These are phyloP conservation scores for Lordiphosa mommai DNA, from an alignment of 1,140 invertebrate species.

Conservation along the genomic window DNA sequence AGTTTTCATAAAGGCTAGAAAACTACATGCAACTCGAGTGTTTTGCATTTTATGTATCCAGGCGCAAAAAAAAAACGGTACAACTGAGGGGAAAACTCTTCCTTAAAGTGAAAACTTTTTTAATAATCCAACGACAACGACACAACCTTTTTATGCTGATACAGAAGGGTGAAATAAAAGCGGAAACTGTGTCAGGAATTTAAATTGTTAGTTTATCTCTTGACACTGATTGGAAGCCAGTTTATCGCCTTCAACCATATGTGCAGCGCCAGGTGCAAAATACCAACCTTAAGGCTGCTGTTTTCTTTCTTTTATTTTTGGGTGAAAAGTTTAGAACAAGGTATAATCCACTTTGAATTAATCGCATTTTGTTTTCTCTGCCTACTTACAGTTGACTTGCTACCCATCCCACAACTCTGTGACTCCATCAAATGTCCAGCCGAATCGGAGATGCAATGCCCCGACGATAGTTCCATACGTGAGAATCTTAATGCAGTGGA, in stretches of 20 bases:
- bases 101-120: conserved; percentile 66
- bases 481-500: conserved; percentile 45
- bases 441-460: conserved; percentile 62
- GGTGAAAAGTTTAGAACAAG: too few species aligned
- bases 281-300: too few species aligned
- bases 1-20: conserved; percentile 68
- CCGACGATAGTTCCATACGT: conserved; percentile 60
- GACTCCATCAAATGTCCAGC: conserved; percentile 60
- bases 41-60: conserved; percentile 67
- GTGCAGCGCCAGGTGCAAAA: conserved; percentile 1
- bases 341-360: too few species aligned
- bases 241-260: conserved; percentile 20
- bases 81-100: conserved; percentile 36
- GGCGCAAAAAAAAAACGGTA: conserved; percentile 13
- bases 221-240: conserved; percentile 47
- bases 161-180: conserved; percentile 21
- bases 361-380: neutral
- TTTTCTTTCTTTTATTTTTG: too few species aligned
- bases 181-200: conserved; percentile 47
- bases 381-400: conserved; percentile 39
- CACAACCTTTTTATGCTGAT: conserved; percentile 13
- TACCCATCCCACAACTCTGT: conserved; percentile 42
- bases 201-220: conserved; percentile 70
- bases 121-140: conserved; percentile 70
- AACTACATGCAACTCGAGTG: conserved; percentile 51